Base-by-base conservation (phyloP, 2,113 vertebrate genomes). In the Anoplopoma fimbria region DNA sequence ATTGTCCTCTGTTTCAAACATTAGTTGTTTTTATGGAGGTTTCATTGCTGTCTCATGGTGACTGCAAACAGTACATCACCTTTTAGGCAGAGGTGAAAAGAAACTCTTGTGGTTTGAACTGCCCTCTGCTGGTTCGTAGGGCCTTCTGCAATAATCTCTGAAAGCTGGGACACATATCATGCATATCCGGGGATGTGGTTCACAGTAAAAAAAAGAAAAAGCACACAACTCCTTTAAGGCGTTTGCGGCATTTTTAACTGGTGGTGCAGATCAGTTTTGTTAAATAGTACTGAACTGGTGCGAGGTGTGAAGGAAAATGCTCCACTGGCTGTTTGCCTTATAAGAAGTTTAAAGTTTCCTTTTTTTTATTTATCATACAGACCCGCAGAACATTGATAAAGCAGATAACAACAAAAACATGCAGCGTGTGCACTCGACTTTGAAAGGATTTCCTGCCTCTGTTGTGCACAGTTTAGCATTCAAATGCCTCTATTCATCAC, bases 41-140 rank as follows among this genome's bases (percentile, higher is more conserved):
- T 72, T 69, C 61, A 49, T 12, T 65, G 78, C 36, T 75, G 79
- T 83, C 78, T 85, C 73, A 77, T 67, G 9, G 2, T 80, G 84
- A 88, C 69, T 74, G 42, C 53, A 60, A 69, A 14, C 4, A 6
- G 53, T 34, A 9, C 15, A 13, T 60, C 34, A 69, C 38, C 53
- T 69, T 65, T 61, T 10, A 49, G 19, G 31, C 19, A 38, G 19
- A 9, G n/a, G 1, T 23, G 45, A 47, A 47, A 47, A 17, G 19
- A 23, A 27, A 17, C 34, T 61, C 40, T 12, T 77, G 82, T 69
- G 87, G 81, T 65, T 81, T 70, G 79, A 88, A 57, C 82, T 83
- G 90, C 90, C 91, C 87, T 86, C 92, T 93, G 82, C 85, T 89
- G 92, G 88, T 38, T 40, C 33, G 65, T 14, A 61, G 15, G 47